Evolutionary conservation across 2,888 invertebrate species (phyloP), one percentile per base, ranked within the genome.

Genomic region (Pimpla rufipes): DNA sequence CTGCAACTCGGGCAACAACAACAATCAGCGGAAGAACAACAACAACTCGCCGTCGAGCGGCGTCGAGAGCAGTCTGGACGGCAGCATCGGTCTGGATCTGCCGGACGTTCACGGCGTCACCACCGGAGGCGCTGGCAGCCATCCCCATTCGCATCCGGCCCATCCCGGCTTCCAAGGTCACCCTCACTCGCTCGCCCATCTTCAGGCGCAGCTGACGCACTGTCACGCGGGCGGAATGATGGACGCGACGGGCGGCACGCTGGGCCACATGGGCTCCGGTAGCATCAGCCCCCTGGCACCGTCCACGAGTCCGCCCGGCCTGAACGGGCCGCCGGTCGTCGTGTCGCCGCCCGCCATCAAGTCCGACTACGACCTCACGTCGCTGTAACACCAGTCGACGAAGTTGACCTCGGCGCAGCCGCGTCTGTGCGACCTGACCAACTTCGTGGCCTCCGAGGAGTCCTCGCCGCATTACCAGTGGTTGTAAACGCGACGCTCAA

Each of bases 341-440:
- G 83, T 79, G 45, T 45, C 84, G 87, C 94, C 95, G 87, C 94
- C 95, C 85, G 94, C 96, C 90, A 97, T 97, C 90, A 97, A 97
- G 94, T 97, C 97, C 88, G 97, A 98, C 94, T 98, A 98, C 93
- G 98, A 97, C 93, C 95, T 98, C 90, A 98, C 97, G 93, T 96
- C 97, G 74, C 95, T 96, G 93, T 96, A 96, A 95, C 93, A 93
- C 88, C 89, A 88, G 87, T 77, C 81, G 37, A 73, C 79, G 52
- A 84, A 79, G 74, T 77, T 79, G 29, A 76, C 83, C 45, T 79
- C 83, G 13, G 57, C 74, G 59, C 78, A 84, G 42, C 79, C 83
- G 45, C 83, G 79, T 57, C 67, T 85, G 77, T 83, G 81, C 83
- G 83, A 85, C 57, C 59, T 85, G 75, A 84, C 74, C 55, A 86